These are phyloP conservation scores for Pseudorhiza aurosa DNA, from an alignment of 30 jellyfish, hydroid and myxozoan genomes.

Conservation along the genomic window DNA sequence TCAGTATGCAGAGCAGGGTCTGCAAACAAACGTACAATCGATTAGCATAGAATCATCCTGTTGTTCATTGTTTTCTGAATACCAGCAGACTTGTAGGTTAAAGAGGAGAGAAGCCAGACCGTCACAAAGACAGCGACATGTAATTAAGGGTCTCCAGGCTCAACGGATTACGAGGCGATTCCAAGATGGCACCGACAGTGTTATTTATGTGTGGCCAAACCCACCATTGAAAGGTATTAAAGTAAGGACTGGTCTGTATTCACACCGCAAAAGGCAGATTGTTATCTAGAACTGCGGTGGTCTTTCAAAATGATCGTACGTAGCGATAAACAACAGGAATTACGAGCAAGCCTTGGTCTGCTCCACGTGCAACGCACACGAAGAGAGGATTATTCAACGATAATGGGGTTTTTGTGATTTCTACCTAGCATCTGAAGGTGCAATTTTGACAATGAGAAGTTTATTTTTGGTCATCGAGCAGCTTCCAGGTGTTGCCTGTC, in stretches of 20 bases:
- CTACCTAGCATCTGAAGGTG: too few species aligned
- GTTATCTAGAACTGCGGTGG: too few species aligned
- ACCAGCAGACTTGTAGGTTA: background rate
- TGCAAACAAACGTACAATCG: background rate
- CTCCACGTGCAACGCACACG: too few species aligned
- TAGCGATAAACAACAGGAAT: too few species aligned
- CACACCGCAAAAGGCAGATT: background rate
- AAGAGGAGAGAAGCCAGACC: background rate
- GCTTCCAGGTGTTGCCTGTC: too few species aligned
- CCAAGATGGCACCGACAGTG: constrained; percentile 25
- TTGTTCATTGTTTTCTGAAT: background rate
- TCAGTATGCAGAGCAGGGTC: too few species aligned
- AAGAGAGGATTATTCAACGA: too few species aligned
- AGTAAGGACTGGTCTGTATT: background rate
- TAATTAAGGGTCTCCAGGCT: background rate
- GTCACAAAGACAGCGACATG: constrained; percentile 28
- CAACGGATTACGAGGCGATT: constrained; percentile 13
- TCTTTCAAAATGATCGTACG: too few species aligned
- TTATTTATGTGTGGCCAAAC: constrained; percentile 16
- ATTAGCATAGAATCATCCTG: background rate
- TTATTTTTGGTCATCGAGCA: too few species aligned
- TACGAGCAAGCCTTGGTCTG: too few species aligned
- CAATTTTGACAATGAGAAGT: too few species aligned
- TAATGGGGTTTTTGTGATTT: too few species aligned
- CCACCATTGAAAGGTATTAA: constrained; percentile 3